These are phyloP conservation scores for Manacus vitellinus DNA, from an alignment of 2,113 vertebrate species.

Conservation along the genomic window DNA sequence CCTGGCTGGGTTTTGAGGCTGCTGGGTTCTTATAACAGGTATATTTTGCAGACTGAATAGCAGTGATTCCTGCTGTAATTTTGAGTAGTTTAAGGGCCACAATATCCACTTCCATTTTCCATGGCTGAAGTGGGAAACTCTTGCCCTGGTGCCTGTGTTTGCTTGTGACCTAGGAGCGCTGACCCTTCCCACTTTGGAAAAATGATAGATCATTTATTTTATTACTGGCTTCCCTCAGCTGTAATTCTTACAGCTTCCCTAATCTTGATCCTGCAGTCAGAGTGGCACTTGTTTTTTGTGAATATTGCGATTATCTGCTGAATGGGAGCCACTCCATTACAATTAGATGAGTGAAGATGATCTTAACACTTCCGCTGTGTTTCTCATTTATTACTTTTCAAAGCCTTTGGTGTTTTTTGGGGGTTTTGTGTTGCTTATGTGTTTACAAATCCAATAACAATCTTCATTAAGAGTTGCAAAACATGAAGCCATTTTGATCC, in stretches of 20 bases:
- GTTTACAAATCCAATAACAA: conserved; percentile 76
- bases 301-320: conserved; percentile 38
- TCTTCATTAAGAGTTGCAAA: conserved; percentile 73
- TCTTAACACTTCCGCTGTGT: neutral
- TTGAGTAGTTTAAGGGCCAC: neutral
- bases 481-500: conserved; percentile 72
- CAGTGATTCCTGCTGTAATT: neutral
- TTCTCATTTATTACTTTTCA: conserved; percentile 65
- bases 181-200: neutral
- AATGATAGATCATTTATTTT: neutral
- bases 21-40: neutral
- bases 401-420: conserved; percentile 31
- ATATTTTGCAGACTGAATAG: neutral
- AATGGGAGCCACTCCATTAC: conserved; percentile 9
- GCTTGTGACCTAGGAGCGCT: neutral
- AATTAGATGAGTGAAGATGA: conserved; percentile 49
- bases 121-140: neutral
- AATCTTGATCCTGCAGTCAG: conserved; percentile 41
- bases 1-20: neutral
- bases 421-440: neutral
- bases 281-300: conserved; percentile 18
- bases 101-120: neutral
- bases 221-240: conserved; percentile 51
- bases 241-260: conserved; percentile 37
- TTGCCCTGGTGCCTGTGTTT: neutral